A percentile compares a stretch with the other conserved stretches of the same genome.
Conservation (phyloP, 2,797 vertebrate species). For the Lagodon rhomboides region DNA sequence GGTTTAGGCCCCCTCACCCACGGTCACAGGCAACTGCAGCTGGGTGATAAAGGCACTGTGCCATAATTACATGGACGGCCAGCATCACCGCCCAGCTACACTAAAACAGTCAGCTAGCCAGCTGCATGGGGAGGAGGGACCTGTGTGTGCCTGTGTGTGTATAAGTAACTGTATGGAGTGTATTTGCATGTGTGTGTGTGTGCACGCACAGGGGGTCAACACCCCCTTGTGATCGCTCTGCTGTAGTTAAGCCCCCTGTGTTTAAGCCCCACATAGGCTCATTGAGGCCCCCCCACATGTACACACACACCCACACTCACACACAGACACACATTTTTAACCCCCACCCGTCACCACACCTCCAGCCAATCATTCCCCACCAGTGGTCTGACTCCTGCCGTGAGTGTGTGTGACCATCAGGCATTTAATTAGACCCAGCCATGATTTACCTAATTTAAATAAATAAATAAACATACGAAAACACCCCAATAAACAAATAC, state of each 20-base stretch:
- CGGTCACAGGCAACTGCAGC: constrained; percentile 87
- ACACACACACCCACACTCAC: constrained; percentile 31
- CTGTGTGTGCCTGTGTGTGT: constrained; percentile 47
- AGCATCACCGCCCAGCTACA: constrained; percentile 85
- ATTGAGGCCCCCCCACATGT: constrained; percentile 66
- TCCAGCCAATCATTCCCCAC: constrained; percentile 84
- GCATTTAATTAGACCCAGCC: constrained; percentile 88
- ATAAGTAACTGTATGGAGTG: constrained; percentile 70
- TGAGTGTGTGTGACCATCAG: constrained; percentile 84
- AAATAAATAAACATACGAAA: constrained; percentile 86
- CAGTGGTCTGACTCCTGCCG: constrained; percentile 82
- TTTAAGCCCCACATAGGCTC: constrained; percentile 86
- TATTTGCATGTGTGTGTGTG: constrained; percentile 35
- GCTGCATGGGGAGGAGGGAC: constrained; percentile 64
- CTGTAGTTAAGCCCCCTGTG: constrained; percentile 86
- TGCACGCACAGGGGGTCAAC: constrained; percentile 70
- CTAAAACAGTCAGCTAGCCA: constrained; percentile 85
- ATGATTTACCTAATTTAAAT: constrained; percentile 84
- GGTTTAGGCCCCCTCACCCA: constrained; percentile 86
- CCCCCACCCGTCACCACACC: constrained; percentile 57
- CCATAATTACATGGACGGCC: constrained; percentile 89
- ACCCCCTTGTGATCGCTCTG: constrained; percentile 83
- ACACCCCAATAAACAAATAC: constrained; percentile 83
- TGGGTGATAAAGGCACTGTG: constrained; percentile 87
- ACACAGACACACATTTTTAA: constrained; percentile 47